These are phyloP conservation scores for Pteronotus mesoamericanus DNA, from an alignment of 2,797 vertebrate genomes.

Conservation along the genomic window DNA sequence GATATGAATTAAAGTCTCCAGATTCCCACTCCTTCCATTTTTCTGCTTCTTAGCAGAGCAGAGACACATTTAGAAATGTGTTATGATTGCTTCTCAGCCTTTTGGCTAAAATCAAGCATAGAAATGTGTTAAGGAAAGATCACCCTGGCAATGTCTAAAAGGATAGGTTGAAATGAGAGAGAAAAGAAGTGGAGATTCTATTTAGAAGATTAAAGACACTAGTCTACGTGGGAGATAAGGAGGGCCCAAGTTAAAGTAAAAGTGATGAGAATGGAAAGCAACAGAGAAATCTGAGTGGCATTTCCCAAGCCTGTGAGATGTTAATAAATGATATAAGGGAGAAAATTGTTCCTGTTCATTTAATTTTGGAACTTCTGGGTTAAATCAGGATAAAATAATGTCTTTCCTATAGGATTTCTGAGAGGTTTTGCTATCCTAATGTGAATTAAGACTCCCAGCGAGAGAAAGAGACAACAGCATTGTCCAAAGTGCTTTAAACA, in stretches of 20 bases:
- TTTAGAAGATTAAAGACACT: background rate
- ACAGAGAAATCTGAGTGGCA: background rate
- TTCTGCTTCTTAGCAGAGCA: background rate
- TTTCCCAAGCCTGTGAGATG: background rate
- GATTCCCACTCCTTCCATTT: background rate
- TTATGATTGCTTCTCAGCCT: background rate
- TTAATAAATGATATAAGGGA: background rate
- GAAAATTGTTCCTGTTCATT: background rate
- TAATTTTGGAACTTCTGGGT: background rate
- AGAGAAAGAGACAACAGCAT: background rate
- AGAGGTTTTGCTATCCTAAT: background rate
- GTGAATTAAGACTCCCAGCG: background rate
- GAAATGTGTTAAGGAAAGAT: slow-evolving; percentile 5
- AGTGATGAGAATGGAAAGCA: background rate
- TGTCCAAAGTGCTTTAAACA: background rate
- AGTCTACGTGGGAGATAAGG: background rate
- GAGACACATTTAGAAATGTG: background rate
- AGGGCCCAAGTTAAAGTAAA: background rate
- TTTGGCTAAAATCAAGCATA: background rate
- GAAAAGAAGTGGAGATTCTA: background rate
- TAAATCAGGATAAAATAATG: background rate
- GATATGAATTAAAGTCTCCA: background rate
- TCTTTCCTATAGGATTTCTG: background rate
- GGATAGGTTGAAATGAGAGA: background rate
- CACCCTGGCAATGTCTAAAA: background rate